phyloP scores from a whole-genome alignment of 2,113 vertebrate species.

The Triplophysa tibetana region DNA sequence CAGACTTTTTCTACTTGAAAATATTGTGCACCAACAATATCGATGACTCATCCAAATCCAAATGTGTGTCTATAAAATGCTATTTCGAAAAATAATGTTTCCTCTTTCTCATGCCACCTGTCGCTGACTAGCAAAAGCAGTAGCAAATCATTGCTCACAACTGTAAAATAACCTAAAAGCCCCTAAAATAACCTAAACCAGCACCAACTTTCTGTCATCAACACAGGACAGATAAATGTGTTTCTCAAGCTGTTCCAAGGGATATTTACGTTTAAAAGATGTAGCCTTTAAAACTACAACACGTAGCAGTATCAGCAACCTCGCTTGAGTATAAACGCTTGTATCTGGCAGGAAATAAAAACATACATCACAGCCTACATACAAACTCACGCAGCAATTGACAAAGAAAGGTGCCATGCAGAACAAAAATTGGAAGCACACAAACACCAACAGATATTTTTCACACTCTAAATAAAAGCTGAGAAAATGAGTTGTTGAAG shows the following conservation, averaged over 20 bases:
- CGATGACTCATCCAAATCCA: no score
- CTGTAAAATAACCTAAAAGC: no score
- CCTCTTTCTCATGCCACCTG: no score
- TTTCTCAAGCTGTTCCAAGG: background rate
- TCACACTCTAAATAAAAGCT: background rate
- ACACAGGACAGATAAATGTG: no score
- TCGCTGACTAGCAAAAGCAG: no score
- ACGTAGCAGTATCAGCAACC: background rate
- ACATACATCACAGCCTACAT: background rate
- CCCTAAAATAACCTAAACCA: no score
- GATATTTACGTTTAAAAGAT: no score
- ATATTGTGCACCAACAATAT: no score
- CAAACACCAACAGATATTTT: conserved; percentile 7
- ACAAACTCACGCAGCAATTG: background rate
- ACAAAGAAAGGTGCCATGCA: conserved; percentile 8
- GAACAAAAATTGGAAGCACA: background rate
- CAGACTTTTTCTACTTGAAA: background rate
- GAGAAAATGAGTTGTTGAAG: conserved; percentile 11
- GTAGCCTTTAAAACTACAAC: background rate
- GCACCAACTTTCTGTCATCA: no score
- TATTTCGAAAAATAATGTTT: no score
- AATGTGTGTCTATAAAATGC: no score
- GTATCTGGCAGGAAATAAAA: background rate
- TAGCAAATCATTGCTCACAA: no score
- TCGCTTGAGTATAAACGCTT: background rate